Evolutionary conservation across 2,113 vertebrate species (phyloP).

Genomic region (Dipodomys merriami): DNA sequence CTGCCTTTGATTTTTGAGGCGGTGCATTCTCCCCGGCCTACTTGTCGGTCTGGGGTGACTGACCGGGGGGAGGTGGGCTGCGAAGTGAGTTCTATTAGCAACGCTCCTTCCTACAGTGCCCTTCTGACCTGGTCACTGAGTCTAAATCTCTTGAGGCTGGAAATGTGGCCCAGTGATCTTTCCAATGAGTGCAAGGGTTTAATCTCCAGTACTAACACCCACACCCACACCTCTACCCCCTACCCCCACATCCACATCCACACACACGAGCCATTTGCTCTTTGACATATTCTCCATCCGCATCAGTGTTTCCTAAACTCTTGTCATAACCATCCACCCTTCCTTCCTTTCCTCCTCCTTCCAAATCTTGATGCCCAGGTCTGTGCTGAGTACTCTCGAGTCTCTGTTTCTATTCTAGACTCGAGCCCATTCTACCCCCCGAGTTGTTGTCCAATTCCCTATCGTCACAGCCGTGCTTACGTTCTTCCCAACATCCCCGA

Average conservation of each 20-base stretch:
- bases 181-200: neutral
- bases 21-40: neutral
- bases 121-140: no score
- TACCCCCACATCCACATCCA: no score
- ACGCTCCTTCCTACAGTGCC: neutral
- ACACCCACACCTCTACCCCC: no score
- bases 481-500: neutral
- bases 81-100: no score
- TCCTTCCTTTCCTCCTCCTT: neutral
- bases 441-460: neutral
- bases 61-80: neutral
- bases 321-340: neutral
- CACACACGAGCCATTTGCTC: neutral
- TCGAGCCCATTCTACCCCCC: accelerated
- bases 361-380: neutral
- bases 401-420: neutral
- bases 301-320: neutral
- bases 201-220: neutral
- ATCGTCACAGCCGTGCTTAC: neutral
- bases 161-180: neutral
- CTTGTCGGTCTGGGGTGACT: neutral
- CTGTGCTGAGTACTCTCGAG: neutral
- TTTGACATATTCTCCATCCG: neutral
- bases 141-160: neutral
- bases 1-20: neutral